Percentiles rank a stretch among this genome's conserved stretches.
These are phyloP conservation scores for Platerodrilus igneus DNA, from an alignment of 2,888 invertebrate genomes.

Conservation along the genomic window DNA sequence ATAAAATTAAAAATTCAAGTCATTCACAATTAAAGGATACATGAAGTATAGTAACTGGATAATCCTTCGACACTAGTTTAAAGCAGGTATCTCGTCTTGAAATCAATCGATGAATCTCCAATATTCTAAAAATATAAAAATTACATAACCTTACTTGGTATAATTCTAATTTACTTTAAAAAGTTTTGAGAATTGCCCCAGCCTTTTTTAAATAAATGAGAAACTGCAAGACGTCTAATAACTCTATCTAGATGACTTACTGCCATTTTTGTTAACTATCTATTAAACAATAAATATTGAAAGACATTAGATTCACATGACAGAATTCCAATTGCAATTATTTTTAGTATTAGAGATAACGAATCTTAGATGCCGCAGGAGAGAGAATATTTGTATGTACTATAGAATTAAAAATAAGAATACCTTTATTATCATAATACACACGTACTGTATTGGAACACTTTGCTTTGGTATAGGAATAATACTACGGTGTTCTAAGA, in stretches of 20 bases:
- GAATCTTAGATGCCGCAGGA: too few relatives aligned
- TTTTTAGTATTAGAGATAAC: too few relatives aligned
- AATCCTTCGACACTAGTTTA: slow-evolving; percentile 73
- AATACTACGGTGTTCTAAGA: too few relatives aligned
- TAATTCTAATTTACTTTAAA: slow-evolving; percentile 55
- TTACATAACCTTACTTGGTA: slow-evolving; percentile 14
- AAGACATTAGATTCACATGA: too few relatives aligned
- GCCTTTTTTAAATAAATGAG: slow-evolving; percentile 91
- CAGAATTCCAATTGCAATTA: too few relatives aligned
- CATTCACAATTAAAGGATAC: slow-evolving; percentile 49
- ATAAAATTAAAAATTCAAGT: slow-evolving; percentile 8
- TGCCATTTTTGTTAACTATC: slow-evolving; percentile 38
- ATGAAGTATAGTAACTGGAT: slow-evolving; percentile 83
- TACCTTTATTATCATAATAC: too few relatives aligned
- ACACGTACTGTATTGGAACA: too few relatives aligned
- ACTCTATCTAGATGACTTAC: slow-evolving; percentile 64
- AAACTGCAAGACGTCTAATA: slow-evolving; percentile 80
- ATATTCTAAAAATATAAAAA: slow-evolving; percentile 64
- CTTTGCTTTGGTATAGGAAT: too few relatives aligned
- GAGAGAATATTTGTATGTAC: too few relatives aligned
- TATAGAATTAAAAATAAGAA: too few relatives aligned
- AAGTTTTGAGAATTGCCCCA: slow-evolving; percentile 94
- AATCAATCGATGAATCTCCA: slow-evolving; percentile 84
- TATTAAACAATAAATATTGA: too few relatives aligned
- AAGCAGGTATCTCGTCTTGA: slow-evolving; percentile 78